Percentiles rank a stretch among this genome's conserved stretches.
phyloP scores from a whole-genome alignment of 2,888 invertebrate species.

The Synergus japonicus region DNA sequence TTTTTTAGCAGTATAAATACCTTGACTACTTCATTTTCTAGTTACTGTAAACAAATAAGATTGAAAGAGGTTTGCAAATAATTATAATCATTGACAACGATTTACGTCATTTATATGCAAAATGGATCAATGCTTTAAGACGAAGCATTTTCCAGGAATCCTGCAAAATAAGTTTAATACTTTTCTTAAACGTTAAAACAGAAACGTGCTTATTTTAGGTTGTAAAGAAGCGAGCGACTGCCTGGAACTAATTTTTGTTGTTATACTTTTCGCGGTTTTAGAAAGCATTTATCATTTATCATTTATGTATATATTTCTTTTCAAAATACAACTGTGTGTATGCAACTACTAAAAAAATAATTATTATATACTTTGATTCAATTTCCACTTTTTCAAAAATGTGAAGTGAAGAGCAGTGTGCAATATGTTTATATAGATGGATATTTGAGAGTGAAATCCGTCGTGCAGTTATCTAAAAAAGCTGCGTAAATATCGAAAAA shows the following conservation, averaged over 20 bases:
- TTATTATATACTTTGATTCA: background rate
- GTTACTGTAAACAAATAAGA: background rate
- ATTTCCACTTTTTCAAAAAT: background rate
- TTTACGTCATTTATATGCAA: constrained; percentile 3
- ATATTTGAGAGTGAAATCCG: background rate
- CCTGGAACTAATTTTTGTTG: background rate
- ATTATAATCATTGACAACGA: constrained; percentile 2
- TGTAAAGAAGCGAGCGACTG: background rate
- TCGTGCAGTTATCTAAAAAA: background rate
- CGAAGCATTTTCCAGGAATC: constrained; percentile 8
- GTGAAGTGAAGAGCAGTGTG: background rate
- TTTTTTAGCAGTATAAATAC: background rate
- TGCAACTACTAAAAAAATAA: too few species aligned
- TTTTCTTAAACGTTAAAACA: background rate
- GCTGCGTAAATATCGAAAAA: background rate
- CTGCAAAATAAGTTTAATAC: constrained; percentile 14
- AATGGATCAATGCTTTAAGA: constrained; percentile 11
- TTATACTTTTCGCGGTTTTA: background rate
- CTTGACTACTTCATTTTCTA: background rate
- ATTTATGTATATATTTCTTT: background rate
- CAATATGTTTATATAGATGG: background rate
- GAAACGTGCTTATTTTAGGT: background rate
- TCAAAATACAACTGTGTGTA: background rate
- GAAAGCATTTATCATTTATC: background rate
- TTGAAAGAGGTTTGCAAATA: background rate